These are phyloP conservation scores for Penaeus indicus DNA, from an alignment of 1,140 invertebrate species.

Conservation along the genomic window DNA sequence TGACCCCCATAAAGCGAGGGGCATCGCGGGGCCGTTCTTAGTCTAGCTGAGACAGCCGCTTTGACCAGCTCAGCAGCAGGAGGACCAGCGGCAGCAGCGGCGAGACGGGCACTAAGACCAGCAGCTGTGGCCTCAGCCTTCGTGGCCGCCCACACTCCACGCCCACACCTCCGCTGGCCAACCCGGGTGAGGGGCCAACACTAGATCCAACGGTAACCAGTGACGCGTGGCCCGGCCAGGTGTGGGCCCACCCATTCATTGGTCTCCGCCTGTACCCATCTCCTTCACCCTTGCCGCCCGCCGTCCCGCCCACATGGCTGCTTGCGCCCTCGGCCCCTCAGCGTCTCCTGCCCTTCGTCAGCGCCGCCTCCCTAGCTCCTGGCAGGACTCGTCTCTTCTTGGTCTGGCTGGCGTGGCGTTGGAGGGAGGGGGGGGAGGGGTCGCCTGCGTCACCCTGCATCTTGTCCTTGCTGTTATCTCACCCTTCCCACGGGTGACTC, in stretches of 20 bases:
- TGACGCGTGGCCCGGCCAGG: conserved; percentile 9
- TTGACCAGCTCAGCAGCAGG: conserved; percentile 22
- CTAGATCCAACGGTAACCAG: conserved; percentile 12
- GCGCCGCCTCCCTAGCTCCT: background rate
- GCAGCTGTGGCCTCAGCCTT: background rate
- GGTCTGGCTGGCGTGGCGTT: no score
- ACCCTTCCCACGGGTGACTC: no score
- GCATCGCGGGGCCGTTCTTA: conserved; percentile 24
- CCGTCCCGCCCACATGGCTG: background rate
- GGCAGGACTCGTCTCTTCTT: no score
- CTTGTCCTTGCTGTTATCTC: no score
- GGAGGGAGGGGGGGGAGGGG: no score
- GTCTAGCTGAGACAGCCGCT: conserved; percentile 23
- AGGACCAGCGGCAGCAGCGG: conserved; percentile 5
- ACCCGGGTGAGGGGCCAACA: no score
- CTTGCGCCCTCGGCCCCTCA: conserved; percentile 8
- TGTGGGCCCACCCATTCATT: conserved; percentile 40
- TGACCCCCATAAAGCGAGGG: conserved; percentile 19
- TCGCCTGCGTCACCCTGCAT: no score
- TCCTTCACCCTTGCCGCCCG: background rate
- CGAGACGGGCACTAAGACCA: conserved; percentile 16
- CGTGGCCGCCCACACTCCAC: background rate
- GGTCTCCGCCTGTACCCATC: background rate
- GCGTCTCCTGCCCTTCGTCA: background rate
- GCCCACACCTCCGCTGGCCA: conserved; percentile 7